Conservation (phyloP, 2,113 vertebrate species). For the Ginglymostoma cirratum region DNA sequence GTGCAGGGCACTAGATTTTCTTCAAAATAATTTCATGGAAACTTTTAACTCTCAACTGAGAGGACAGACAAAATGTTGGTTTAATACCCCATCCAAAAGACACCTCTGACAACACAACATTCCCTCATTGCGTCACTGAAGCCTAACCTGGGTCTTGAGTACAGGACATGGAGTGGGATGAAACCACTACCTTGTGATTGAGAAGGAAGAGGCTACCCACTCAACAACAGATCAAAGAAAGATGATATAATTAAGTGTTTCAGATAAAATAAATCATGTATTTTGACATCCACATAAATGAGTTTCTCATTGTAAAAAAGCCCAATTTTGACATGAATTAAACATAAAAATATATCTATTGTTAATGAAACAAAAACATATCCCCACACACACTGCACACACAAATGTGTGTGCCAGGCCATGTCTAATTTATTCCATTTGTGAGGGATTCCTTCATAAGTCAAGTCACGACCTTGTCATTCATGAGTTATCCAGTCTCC, state of each 20-base stretch:
- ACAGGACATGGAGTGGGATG: neutral
- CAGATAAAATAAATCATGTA: neutral
- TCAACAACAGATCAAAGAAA: neutral
- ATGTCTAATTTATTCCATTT: conserved; percentile 19
- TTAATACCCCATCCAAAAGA: neutral
- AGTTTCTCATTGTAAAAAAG: neutral
- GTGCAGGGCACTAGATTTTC: neutral
- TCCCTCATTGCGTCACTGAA: neutral
- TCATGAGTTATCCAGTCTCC: neutral
- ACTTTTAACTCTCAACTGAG: neutral
- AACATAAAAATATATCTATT: neutral
- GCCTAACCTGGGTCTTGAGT: neutral
- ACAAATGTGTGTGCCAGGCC: neutral
- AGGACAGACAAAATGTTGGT: neutral
- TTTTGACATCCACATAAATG: neutral
- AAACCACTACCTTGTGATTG: neutral
- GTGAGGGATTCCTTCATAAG: conserved; percentile 27
- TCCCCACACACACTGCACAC: neutral
- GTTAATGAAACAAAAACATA: neutral
- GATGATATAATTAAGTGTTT: too few relatives aligned
- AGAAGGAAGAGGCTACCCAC: neutral
- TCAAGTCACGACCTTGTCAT: conserved; percentile 21
- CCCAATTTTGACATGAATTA: neutral
- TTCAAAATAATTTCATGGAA: neutral
- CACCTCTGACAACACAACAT: neutral